These are phyloP conservation scores for Rhinella marina DNA, from an alignment of 2,797 vertebrate genomes.

Conservation along the genomic window DNA sequence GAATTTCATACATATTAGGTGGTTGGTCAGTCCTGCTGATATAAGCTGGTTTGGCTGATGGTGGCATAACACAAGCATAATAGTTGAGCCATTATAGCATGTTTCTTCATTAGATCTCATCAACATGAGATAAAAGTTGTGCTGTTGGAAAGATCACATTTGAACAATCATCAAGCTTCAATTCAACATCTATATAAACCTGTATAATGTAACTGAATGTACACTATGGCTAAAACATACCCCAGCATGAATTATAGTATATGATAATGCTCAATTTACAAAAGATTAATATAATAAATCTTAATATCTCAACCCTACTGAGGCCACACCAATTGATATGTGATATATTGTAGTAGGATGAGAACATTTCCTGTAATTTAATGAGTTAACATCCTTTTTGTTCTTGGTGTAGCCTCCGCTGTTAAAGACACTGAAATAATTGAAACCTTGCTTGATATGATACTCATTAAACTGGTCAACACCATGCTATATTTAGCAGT, in stretches of 20 bases:
- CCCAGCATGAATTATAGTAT: background rate
- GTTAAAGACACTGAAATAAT: slow-evolving; percentile 32
- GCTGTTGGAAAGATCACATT: background rate
- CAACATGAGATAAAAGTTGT: background rate
- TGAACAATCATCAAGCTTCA: background rate
- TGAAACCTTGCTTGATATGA: slow-evolving; percentile 11
- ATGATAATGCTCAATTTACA: background rate
- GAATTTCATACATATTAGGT: no score
- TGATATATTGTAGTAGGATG: slow-evolving; percentile 37
- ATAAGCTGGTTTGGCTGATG: no score
- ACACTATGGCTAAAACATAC: background rate
- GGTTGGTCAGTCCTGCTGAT: no score
- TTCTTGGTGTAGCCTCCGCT: slow-evolving; percentile 21
- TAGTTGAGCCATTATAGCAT: background rate
- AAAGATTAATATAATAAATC: slow-evolving; percentile 15
- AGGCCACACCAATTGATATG: slow-evolving; percentile 32
- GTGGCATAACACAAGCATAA: background rate
- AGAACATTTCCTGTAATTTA: slow-evolving; percentile 55
- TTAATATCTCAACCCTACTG: background rate
- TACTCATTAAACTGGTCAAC: slow-evolving; percentile 24
- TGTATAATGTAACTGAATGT: background rate
- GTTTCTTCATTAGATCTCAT: background rate
- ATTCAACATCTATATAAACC: background rate
- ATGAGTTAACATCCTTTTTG: slow-evolving; percentile 32
- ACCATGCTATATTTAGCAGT: slow-evolving; percentile 31